Evolutionary conservation across 2,797 vertebrate species (phyloP).

Genomic region (Sebastolobus altivelis): DNA sequence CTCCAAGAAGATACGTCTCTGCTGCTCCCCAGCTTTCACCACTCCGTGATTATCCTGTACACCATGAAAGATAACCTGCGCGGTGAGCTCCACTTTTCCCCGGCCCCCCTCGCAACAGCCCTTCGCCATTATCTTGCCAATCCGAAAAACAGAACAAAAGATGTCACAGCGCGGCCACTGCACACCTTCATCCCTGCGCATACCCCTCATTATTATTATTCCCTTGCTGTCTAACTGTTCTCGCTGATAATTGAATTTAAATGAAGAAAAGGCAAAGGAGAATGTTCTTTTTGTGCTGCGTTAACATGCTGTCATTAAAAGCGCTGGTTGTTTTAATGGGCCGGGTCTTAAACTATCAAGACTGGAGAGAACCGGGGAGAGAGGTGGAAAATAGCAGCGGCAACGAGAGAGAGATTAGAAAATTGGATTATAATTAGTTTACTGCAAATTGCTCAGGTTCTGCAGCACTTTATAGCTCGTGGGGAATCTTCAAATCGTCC

Average conservation of each 20-base stretch:
- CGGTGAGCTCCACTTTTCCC: conserved; percentile 75
- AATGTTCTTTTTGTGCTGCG: conserved; percentile 67
- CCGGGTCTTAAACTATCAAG: conserved; percentile 62
- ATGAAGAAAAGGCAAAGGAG: conserved; percentile 77
- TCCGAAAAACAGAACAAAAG: conserved; percentile 81
- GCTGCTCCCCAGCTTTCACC: conserved; percentile 70
- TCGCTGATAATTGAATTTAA: conserved; percentile 80
- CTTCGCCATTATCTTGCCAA: conserved; percentile 84
- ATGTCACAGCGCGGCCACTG: conserved; percentile 72
- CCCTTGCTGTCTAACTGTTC: conserved; percentile 77
- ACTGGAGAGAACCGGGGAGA: conserved; percentile 34
- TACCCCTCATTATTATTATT: conserved; percentile 80
- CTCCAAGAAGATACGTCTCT: conserved; percentile 79
- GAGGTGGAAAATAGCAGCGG: conserved; percentile 42
- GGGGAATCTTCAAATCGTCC: conserved; percentile 41
- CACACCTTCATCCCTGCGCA: conserved; percentile 75
- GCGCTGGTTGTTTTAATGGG: conserved; percentile 71
- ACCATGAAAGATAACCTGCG: conserved; percentile 82
- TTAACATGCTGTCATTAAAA: conserved; percentile 78
- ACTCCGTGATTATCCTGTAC: conserved; percentile 84
- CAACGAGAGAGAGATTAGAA: conserved; percentile 55
- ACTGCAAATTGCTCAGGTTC: conserved; percentile 58
- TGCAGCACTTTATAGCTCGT: conserved; percentile 36
- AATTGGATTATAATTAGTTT: conserved; percentile 74
- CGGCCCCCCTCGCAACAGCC: conserved; percentile 59